phyloP scores from a whole-genome alignment of 1,140 invertebrate species.

The Aleiodes sp. region DNA sequence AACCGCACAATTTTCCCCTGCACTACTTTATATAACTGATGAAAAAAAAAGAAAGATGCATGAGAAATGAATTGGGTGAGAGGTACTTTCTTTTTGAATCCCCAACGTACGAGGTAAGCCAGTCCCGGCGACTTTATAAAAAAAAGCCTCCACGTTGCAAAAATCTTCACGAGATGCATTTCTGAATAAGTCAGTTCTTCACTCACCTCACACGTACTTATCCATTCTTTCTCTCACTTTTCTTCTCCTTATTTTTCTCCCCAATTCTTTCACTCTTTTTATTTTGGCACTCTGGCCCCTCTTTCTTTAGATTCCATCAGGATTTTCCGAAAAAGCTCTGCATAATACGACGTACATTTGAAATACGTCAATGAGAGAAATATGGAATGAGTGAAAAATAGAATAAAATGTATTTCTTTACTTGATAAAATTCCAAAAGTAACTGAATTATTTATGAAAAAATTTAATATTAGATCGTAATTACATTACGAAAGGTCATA shows the following conservation, averaged over 20 bases:
- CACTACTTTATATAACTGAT: background rate
- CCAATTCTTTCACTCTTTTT: background rate
- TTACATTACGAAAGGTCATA: too few relatives aligned
- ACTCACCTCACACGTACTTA: background rate
- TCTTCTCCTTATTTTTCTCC: too few relatives aligned
- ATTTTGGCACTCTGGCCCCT: background rate
- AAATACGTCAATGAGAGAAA: too few relatives aligned
- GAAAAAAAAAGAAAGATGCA: background rate
- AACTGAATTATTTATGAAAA: too few relatives aligned
- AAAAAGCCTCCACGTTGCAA: background rate
- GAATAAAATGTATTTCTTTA: too few relatives aligned
- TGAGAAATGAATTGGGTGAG: background rate
- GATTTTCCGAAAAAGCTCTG: background rate
- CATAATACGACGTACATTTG: background rate
- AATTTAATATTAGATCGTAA: too few relatives aligned
- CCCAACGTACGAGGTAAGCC: background rate
- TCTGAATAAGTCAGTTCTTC: slow-evolving; percentile 13
- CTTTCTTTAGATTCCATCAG: background rate
- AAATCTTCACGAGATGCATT: background rate
- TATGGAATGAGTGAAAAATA: too few relatives aligned
- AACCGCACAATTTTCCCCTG: background rate
- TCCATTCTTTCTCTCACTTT: background rate
- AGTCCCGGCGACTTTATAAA: background rate
- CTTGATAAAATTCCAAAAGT: too few relatives aligned
- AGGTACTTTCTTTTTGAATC: background rate